Evolutionary conservation across 64 coral and sea anemone genomes (phyloP), one percentile per base, ranked within the genome.

Genomic region (Exaiptasia diaphana): DNA sequence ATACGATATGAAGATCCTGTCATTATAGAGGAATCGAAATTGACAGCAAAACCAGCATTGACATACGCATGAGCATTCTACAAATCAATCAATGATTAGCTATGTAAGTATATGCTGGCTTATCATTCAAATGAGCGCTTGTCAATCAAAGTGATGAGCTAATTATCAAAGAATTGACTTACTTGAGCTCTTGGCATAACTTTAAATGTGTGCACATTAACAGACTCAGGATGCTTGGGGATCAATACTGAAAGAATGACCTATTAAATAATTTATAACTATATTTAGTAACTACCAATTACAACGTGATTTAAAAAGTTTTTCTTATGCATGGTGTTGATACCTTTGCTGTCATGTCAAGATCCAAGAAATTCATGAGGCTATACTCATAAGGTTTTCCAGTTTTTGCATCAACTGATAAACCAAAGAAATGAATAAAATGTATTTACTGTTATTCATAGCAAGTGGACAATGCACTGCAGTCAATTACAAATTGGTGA

Each of bases 1-100:
- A 97, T 77, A 46, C 78, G 85, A 50, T 24, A 62, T 73, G 67
- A 65, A 14, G 53, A 83, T 10, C 90, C 64, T 15, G 83, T 78
- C 78, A 87, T 82, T 20, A 61, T 50, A 2, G 38, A 44, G 15
- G 23, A 40, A 34, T 97, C 83, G 20, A 97, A 32, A 34, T 63
- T 63, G 35, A 62, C 75, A 5, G 41, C 78, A 63, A 97, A 97
- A 3, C 93, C 93, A 57, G 93, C 93, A 87, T 97, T 97, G 36
- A 91, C 93, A 59, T 97, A 97, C 11, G 93, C 93, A 79, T 97
- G 93, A 14, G 93, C 77, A 87, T 91, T 97, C 93, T 97, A 38
- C 38, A 41, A 81, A 29, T 36, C 24, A 50, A 15, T 50, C n/a
- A n/a, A 64, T 13, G 27, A 26, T 1, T 15, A 64, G 8, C 3